Base-by-base conservation (phyloP, 2,888 invertebrate species). In the Chelonus formosanus region DNA sequence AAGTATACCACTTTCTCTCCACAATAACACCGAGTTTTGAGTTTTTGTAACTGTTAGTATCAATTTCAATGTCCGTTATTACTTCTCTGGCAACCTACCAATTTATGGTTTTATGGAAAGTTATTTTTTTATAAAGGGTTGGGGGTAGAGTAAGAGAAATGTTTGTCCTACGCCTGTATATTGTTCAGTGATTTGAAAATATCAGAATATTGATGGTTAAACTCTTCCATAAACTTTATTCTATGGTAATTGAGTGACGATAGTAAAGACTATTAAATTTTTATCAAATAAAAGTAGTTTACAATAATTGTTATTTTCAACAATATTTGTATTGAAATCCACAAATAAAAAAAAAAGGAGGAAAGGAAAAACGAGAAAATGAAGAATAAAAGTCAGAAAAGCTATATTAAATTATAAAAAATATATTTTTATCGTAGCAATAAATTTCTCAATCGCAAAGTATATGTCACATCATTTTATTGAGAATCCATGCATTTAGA, bases 31-130 rank as follows among this genome's bases (percentile, higher is more conserved):
- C 20, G 20, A 20, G 20, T 20, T 20, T 20, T 20, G 20, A 20
- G 20, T 20, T 20, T 20, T 20, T 20, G 48, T 52, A 45, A 40
- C 50, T 56, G 20, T 55, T 40, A 31, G 47, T 55, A 52, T 63
- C 56, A 63, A 63, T 63, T 56, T 63, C 56, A 57, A 63, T 61
- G 53, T 52, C 48, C 34, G 8, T 63, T 63, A 57, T 20, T 56
- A 57, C 55, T 57, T 56, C 36, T 40, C 52, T 57, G 57, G 56
- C 43, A 36, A 48, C 5, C 32, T 53, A 53, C 62, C 54, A 55
- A 35, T 47, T 40, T 45, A 62, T 47, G 35, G 56, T 63, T 56
- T 31, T 53, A 43, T 61, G 20, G 52, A 48, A 48, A 48, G 5
- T 50, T 43, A n/a, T 47, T 40, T 52, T 53, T 43, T 53, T 20